Evolutionary conservation across 2,113 vertebrate species (phyloP).

Genomic region (Urocolius indicus): DNA sequence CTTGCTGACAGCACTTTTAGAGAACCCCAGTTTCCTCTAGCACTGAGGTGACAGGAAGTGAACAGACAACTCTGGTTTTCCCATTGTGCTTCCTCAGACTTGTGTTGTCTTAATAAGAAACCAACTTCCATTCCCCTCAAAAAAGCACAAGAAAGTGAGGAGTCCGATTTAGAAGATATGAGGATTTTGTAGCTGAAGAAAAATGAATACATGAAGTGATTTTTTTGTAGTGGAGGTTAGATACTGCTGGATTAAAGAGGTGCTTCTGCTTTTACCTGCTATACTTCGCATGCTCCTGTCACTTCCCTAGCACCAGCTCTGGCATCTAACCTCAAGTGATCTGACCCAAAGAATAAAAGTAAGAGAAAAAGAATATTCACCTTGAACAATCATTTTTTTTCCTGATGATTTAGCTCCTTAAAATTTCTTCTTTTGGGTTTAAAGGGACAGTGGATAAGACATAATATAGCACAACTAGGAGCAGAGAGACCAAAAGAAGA

Average conservation of each 20-base stretch:
- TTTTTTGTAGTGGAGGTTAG: background rate
- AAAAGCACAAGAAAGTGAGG: fast-evolving
- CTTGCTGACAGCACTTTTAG: background rate
- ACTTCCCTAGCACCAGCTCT: background rate
- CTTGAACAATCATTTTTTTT: background rate
- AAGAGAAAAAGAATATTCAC: background rate
- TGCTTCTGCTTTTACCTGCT: background rate
- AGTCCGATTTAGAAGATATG: background rate
- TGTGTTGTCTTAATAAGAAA: background rate
- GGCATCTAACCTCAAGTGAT: background rate
- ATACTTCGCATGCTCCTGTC: background rate
- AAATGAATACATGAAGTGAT: background rate
- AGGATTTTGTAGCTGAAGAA: background rate
- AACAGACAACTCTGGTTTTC: background rate
- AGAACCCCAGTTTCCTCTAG: fast-evolving
- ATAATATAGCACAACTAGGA: background rate
- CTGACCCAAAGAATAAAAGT: background rate
- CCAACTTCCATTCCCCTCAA: fast-evolving
- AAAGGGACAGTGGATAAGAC: background rate
- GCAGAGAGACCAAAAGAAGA: background rate
- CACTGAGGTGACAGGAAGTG: fast-evolving
- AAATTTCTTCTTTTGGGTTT: background rate
- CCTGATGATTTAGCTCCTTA: background rate
- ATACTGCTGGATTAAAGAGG: background rate
- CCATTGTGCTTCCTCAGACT: background rate